Base-by-base conservation (phyloP, 1,140 invertebrate species). In the Bombus sylvicola region DNA sequence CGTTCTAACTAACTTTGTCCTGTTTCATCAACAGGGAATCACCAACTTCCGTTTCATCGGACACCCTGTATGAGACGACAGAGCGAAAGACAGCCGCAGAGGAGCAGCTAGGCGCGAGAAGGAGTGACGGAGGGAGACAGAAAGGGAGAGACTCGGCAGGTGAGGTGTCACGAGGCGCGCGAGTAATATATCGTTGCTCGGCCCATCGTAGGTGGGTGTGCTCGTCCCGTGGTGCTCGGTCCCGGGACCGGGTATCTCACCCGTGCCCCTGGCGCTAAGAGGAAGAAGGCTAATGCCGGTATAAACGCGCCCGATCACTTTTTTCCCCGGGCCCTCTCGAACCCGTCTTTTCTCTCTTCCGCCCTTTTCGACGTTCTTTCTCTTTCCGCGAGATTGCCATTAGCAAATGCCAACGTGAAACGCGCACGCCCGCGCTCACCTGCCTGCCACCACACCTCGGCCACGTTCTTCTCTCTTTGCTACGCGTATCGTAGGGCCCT, bases 131-230 rank as follows among this genome's bases (percentile, higher is more conserved):
- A 85, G 83, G 85, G 66, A 89, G 79, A 68, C 22, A 83, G 81
- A 85, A 43, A 69, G 72, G 75, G 86, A 86, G 34, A 84, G 69
- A 41, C 83, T 77, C 93, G 92, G 94, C 94, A 95, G 94, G 94
- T 95, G 94, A 95, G 94, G 93, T 95, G 94, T 95, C 94, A 94
- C 94, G 94, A 94, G 92, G 92, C 90, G 94, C 91, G 92, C 94
- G 91, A 92, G 93, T 94, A 94, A 95, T 95, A 94, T 94, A 95
- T 95, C 94, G 94, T 94, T 93, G 90, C 90, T 88, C 77, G 76
- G 88, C 88, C 87, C 91, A 87, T 93, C 90, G 91, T 94, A 93
- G 93, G 93, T 94, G 93, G 92, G 89, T 92, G 89, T 91, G 88
- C 90, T 92, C 87, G 87, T 91, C 83, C 79, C 47, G 87, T 78